A percentile compares a stretch with the other conserved stretches of the same genome.
These are phyloP conservation scores for Columba guinea DNA, from an alignment of 2,797 vertebrate genomes.

Conservation along the genomic window DNA sequence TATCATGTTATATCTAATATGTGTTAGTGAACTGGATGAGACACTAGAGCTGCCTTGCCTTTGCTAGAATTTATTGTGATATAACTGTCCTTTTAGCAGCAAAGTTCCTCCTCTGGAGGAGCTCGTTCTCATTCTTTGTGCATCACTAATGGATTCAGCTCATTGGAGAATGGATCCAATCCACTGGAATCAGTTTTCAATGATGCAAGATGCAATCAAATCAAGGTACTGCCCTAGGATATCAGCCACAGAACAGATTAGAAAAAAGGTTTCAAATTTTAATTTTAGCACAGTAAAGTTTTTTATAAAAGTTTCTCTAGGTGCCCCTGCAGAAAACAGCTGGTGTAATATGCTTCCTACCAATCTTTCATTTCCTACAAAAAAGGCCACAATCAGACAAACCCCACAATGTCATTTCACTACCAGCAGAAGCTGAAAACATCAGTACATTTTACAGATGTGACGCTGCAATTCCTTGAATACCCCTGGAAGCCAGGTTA, in stretches of 20 bases:
- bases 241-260: constrained; percentile 11
- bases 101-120: not conserved
- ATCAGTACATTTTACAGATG: not conserved
- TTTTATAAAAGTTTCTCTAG: not conserved
- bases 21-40: not conserved
- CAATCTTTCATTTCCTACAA: not conserved
- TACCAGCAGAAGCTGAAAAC: not conserved
- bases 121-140: not conserved
- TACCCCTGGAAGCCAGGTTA: not conserved
- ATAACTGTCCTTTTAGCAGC: not conserved
- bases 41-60: not conserved
- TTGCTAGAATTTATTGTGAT: not conserved
- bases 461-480: not conserved
- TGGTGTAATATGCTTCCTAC: not conserved
- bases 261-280: constrained; percentile 20
- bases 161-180: not conserved
- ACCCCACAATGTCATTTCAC: not conserved
- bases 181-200: constrained; percentile 21
- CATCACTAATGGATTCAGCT: not conserved
- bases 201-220: constrained; percentile 37
- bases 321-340: not conserved
- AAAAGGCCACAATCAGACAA: not conserved
- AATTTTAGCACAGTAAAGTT: not conserved
- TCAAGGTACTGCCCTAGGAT: constrained; percentile 23
- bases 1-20: not conserved